These are phyloP conservation scores for Pheucticus melanocephalus DNA, from an alignment of 2,113 vertebrate species.

Conservation along the genomic window DNA sequence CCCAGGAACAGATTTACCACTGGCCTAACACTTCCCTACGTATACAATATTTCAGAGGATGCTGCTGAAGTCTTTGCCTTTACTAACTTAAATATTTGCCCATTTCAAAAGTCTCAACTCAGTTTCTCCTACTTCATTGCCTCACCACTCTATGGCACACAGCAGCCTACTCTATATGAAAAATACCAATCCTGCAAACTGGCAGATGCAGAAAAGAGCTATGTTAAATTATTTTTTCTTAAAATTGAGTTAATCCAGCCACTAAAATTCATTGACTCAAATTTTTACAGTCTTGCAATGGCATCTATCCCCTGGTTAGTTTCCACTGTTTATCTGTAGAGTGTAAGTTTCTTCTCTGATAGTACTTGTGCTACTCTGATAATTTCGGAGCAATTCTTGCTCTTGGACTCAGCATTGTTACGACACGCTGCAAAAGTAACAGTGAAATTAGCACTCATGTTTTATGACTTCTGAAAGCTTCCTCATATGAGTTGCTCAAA, in stretches of 20 bases:
- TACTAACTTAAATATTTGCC: constrained; percentile 24
- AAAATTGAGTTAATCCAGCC: neutral
- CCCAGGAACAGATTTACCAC: constrained; percentile 14
- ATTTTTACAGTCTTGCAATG: neutral
- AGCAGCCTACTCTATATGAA: neutral
- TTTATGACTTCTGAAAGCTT: neutral
- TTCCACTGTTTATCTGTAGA: neutral
- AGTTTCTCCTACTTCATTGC: neutral
- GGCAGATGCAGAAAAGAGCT: neutral
- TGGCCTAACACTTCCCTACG: neutral
- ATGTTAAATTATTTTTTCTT: neutral
- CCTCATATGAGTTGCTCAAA: neutral
- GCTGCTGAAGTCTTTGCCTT: neutral
- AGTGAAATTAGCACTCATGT: neutral
- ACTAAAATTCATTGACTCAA: neutral
- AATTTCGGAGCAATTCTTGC: neutral
- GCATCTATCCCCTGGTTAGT: neutral
- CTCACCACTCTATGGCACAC: neutral
- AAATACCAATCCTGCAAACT: neutral
- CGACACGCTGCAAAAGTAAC: neutral
- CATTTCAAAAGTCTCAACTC: neutral
- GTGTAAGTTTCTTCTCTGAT: neutral
- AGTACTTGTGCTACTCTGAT: neutral
- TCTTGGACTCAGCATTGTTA: neutral
- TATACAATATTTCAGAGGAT: neutral